Base-by-base conservation (phyloP, 2,113 vertebrate genomes). In the Halcyon senegalensis region DNA sequence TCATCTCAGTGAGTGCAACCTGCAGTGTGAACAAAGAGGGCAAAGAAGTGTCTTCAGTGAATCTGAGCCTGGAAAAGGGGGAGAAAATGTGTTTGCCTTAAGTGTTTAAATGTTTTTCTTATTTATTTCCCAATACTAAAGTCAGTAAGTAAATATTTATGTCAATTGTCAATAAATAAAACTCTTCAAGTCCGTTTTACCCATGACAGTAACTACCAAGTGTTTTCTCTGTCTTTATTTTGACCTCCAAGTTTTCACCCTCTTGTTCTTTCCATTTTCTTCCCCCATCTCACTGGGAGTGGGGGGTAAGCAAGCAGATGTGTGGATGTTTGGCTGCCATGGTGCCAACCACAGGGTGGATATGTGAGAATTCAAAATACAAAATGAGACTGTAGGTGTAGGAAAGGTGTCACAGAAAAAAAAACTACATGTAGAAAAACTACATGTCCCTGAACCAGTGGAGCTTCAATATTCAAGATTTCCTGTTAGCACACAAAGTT, bases 211-310 rank as follows among this genome's bases (percentile, higher is more conserved):
- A 87, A 74, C 10, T 73, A 20, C 12, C 56, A 37, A 75, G 20
- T 43, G 11, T 60, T 41, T 89, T 51, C 41, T 30, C 46, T 78
- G n/a, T 90, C 35, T 69, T 88, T 84, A 21, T 76, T 84, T 62
- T 53, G 44, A 91, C 7, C 7, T 19, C 14, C 7, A 51, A 23
- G 9, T 89, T 84, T 90, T 67, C 63, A 72, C 18, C 11, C 2
- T 72, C 44, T 51, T 67, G 3, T 46, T 62, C 39, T 66, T 74
- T 41, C 24, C 18, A 19, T 75, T 84, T 93, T 89, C 27, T 51
- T 51, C 33, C 9, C 3, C 31, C 4, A 1, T 31, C 13, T 13
- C 14, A 31, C 4, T 17, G 8, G 5, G 5, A 33, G 7, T 30
- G 5, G 9, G 11, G 8, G 2, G 5, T 70, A 35, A 63, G 15